A percentile compares a stretch with the other conserved stretches of the same genome.
These are phyloP conservation scores for Peucedramus taeniatus DNA, from an alignment of 2,113 vertebrate species.

Conservation along the genomic window DNA sequence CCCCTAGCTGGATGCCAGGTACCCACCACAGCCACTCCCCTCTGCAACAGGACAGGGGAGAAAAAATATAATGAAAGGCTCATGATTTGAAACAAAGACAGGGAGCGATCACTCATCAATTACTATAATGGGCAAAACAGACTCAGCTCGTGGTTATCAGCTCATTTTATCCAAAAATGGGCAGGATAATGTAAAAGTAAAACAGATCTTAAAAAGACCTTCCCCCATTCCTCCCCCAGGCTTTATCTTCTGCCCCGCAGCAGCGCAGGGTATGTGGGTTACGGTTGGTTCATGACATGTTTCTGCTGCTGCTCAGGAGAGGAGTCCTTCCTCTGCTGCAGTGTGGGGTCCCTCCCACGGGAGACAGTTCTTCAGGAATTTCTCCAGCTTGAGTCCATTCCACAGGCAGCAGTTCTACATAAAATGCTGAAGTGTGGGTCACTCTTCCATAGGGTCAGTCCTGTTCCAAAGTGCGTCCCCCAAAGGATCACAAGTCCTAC, in stretches of 20 bases:
- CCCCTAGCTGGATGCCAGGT: not conserved
- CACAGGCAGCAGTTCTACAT: not conserved
- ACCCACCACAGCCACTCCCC: not conserved
- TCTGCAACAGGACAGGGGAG: not conserved
- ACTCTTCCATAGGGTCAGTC: not conserved
- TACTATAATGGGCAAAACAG: not conserved
- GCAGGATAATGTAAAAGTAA: not conserved
- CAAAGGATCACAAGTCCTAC: not conserved
- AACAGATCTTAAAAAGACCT: not conserved
- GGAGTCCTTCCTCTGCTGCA: not conserved
- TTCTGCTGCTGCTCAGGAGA: not conserved
- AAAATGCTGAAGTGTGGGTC: not conserved
- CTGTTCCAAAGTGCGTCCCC: not conserved
- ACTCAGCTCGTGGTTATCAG: accelerated
- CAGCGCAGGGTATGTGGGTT: accelerated
- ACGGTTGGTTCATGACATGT: accelerated
- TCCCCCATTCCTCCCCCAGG: accelerated
- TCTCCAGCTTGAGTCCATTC: not conserved
- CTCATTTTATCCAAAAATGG: not conserved
- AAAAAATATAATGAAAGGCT: not conserved
- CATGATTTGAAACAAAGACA: not conserved
- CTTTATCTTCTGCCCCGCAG: not conserved
- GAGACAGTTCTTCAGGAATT: not conserved
- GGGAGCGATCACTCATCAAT: not conserved
- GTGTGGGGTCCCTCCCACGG: not conserved